Evolutionary conservation across 64 coral and sea anemone species (phyloP).

Genomic region (Astreopora myriophthalma): DNA sequence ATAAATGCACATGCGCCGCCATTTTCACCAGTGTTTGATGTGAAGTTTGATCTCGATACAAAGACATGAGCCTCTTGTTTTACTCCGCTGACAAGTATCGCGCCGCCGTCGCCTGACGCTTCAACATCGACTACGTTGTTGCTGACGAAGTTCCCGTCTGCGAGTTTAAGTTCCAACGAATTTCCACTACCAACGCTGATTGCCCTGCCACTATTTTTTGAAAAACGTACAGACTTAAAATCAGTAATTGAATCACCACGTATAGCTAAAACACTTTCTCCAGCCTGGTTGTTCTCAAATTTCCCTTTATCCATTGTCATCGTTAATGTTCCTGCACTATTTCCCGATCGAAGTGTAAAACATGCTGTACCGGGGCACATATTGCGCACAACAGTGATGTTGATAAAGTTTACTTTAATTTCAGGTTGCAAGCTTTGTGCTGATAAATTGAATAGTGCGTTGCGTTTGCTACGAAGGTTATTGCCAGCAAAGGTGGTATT

Average conservation of each 20-base stretch:
- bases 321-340: neutral
- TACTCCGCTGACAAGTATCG: neutral
- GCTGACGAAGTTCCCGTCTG: neutral
- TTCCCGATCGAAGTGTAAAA: neutral
- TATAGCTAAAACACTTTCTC: neutral
- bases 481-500: neutral
- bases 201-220: neutral
- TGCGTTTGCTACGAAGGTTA: neutral
- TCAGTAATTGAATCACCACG: neutral
- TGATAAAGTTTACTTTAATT: neutral
- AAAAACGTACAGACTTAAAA: neutral
- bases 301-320: neutral
- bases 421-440: neutral
- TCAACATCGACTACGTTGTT: neutral
- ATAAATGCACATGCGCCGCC: conserved; percentile 5
- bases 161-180: neutral
- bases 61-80: neutral
- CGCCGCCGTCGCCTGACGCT: neutral
- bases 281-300: neutral
- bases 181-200: neutral
- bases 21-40: neutral
- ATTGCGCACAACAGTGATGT: neutral
- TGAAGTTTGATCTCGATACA: conserved; percentile 1
- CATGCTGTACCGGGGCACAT: neutral
- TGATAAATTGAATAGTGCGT: neutral